phyloP scores from a whole-genome alignment of 2,113 vertebrate genomes.

The Cinclus mexicanus region DNA sequence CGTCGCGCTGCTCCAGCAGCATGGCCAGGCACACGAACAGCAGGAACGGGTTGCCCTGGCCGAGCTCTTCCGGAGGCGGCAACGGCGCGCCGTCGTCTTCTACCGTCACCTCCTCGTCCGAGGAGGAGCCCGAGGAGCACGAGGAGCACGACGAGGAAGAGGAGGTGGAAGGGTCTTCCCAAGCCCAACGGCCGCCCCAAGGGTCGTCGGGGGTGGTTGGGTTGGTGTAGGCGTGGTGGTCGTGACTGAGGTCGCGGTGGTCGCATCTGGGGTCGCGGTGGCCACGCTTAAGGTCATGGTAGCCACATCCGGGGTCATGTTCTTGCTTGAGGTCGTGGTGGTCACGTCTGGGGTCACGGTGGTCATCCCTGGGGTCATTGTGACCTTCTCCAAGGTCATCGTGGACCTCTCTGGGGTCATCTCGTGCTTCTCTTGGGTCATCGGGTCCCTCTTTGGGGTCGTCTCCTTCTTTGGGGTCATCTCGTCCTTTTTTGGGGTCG shows the following conservation, averaged over 20 bases:
- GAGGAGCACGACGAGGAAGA: neutral
- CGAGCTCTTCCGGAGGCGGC: too few relatives aligned
- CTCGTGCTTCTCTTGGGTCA: fast-evolving
- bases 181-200: neutral
- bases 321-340: fast-evolving
- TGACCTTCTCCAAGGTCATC: neutral
- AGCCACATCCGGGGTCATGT: neutral
- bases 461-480: neutral
- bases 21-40: too few relatives aligned
- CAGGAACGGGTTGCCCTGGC: too few relatives aligned
- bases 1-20: too few relatives aligned
- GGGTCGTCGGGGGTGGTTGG: neutral
- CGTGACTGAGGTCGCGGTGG: fast-evolving
- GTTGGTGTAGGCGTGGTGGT: fast-evolving
- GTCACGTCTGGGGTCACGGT: fast-evolving
- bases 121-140: neutral
- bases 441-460: too few relatives aligned
- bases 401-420: fast-evolving
- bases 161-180: neutral
- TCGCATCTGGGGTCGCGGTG: too few relatives aligned
- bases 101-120: neutral
- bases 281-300: fast-evolving
- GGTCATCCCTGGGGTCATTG: fast-evolving
- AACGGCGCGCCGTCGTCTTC: too few relatives aligned
- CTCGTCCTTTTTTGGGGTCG: fast-evolving